A percentile compares a stretch with the other conserved stretches of the same genome.
These are phyloP conservation scores for Meloidogyne exigua DNA, from an alignment of 1,140 invertebrate genomes.

Conservation along the genomic window DNA sequence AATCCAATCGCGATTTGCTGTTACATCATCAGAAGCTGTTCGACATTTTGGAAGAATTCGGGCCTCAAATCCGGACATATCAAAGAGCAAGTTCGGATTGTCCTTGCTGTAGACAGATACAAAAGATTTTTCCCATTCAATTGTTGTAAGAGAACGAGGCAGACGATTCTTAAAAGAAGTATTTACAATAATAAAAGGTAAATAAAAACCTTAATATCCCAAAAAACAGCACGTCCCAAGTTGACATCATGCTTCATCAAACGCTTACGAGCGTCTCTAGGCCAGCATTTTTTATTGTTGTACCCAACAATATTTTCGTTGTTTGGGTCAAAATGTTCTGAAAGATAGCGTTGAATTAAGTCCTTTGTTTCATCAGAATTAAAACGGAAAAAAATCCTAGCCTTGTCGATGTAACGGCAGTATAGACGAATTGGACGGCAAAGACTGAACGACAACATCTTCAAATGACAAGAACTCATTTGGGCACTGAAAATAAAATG, in stretches of 20 bases:
- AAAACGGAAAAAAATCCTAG: constrained; percentile 92
- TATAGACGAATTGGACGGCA: constrained; percentile 94
- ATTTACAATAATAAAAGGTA: neutral
- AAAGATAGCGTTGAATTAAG: constrained; percentile 94
- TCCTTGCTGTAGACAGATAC: constrained; percentile 99
- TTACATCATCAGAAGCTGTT: constrained; percentile 92
- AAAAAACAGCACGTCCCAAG: constrained; percentile 96
- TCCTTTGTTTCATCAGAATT: constrained; percentile 93
- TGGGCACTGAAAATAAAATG: constrained; percentile 45
- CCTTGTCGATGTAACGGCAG: constrained; percentile 90
- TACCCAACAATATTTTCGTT: constrained; percentile 99
- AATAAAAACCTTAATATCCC: constrained; percentile 83
- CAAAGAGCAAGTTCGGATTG: constrained; percentile 97
- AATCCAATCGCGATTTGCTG: constrained; percentile 86
- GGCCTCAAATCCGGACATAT: constrained; percentile 99
- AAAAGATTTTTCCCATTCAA: constrained; percentile 98
- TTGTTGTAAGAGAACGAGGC: constrained; percentile 92
- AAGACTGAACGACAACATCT: constrained; percentile 80
- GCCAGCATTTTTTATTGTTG: constrained; percentile 99
- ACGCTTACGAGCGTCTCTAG: constrained; percentile 93
- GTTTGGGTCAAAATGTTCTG: constrained; percentile 98
- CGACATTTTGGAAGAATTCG: constrained; percentile 95
- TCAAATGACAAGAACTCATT: constrained; percentile 63
- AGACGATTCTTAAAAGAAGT: constrained; percentile 74
- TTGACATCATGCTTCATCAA: constrained; percentile 99